These are phyloP conservation scores for Drosophila meridionalis DNA, from an alignment of 2,888 invertebrate species.

Conservation along the genomic window DNA sequence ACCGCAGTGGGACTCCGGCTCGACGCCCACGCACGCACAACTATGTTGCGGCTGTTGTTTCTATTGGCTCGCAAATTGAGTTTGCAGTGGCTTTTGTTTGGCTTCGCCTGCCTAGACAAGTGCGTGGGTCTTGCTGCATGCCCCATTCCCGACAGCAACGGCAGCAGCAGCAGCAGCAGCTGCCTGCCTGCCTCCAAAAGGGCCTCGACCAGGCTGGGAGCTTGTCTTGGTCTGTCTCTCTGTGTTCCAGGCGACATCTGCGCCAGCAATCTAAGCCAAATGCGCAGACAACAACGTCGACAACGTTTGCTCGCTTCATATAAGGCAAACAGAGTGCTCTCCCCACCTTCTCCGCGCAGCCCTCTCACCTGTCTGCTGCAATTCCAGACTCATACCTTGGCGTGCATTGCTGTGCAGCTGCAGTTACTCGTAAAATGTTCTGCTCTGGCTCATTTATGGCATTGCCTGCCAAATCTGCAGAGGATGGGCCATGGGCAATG, in stretches of 20 bases:
- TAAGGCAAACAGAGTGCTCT: conserved; percentile 56
- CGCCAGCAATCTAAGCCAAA: conserved; percentile 60
- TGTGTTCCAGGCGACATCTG: conserved; percentile 68
- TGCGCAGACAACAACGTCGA: conserved; percentile 41
- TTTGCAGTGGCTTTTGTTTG: conserved; percentile 61
- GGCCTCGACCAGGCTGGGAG: conserved; percentile 41
- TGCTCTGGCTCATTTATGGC: conserved; percentile 43
- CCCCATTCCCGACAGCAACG: not conserved
- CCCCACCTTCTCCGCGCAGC: not conserved
- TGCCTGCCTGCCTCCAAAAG: conserved; percentile 42
- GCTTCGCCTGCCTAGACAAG: conserved; percentile 60
- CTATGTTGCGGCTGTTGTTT: conserved; percentile 43
- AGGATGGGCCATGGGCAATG: conserved; percentile 21
- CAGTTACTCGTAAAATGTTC: conserved; percentile 43
- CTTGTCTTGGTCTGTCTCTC: conserved; percentile 9
- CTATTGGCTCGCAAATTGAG: conserved; percentile 63
- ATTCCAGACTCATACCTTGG: conserved; percentile 13
- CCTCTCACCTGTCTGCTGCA: conserved; percentile 11
- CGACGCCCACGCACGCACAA: conserved; percentile 50
- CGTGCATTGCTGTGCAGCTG: conserved; percentile 57
- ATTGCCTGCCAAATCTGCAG: conserved; percentile 46
- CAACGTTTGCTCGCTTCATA: conserved; percentile 58
- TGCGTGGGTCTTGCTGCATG: conserved; percentile 62
- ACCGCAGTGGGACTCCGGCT: conserved; percentile 2
- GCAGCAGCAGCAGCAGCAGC: conserved; percentile 45